Conservation (phyloP, 2,797 vertebrate species). For the Syngnathus acus region DNA sequence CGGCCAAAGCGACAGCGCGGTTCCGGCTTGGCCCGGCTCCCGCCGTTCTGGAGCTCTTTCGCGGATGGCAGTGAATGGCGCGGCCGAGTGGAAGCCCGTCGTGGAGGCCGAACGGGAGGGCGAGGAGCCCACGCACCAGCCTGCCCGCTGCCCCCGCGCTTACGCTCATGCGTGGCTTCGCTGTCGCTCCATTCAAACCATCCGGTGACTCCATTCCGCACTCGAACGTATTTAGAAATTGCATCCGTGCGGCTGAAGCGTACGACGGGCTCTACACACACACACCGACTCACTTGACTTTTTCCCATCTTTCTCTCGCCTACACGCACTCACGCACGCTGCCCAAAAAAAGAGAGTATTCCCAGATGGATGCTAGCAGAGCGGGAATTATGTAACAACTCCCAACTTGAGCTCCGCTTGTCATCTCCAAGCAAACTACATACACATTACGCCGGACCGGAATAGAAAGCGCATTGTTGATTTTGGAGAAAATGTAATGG, state of each 20-base stretch:
- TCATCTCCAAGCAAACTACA: background rate
- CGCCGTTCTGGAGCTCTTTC: slow-evolving; percentile 50
- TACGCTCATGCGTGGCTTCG: slow-evolving; percentile 11
- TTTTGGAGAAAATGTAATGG: too few relatives aligned
- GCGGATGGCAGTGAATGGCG: slow-evolving; percentile 50
- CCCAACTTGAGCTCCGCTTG: slow-evolving; percentile 13
- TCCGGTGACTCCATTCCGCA: slow-evolving; percentile 24
- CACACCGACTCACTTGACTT: slow-evolving; percentile 36
- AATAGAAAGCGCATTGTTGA: too few relatives aligned
- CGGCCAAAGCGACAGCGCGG: slow-evolving; percentile 44
- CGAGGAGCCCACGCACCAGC: slow-evolving; percentile 64
- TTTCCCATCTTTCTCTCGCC: slow-evolving; percentile 54
- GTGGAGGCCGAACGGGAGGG: slow-evolving; percentile 35
- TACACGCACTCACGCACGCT: slow-evolving; percentile 45
- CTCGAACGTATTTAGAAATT: slow-evolving; percentile 16
- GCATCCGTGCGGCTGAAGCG: slow-evolving; percentile 16
- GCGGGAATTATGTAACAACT: slow-evolving; percentile 52
- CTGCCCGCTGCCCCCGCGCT: slow-evolving; percentile 40
- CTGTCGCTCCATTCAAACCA: slow-evolving; percentile 9
- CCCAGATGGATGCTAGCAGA: slow-evolving; percentile 65
- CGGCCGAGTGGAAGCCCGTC: slow-evolving; percentile 38
- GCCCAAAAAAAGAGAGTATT: slow-evolving; percentile 44
- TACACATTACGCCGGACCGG: background rate
- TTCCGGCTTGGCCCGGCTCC: slow-evolving; percentile 52
- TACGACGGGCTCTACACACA: slow-evolving; percentile 9